Evolutionary conservation across 2,113 vertebrate species (phyloP).

Genomic region (Mustela lutreola): DNA sequence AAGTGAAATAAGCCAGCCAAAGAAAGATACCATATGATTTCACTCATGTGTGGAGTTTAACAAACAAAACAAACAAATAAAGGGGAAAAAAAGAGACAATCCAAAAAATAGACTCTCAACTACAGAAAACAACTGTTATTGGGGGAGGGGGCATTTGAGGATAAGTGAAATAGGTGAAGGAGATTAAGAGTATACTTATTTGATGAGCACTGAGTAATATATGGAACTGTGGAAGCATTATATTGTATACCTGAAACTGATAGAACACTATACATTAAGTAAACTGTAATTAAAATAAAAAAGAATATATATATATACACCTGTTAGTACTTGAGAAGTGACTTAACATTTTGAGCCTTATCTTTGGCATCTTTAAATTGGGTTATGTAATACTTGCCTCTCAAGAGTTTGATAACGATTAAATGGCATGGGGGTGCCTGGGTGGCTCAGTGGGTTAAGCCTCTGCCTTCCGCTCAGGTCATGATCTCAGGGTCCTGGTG

Average conservation of each 20-base stretch:
- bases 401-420: neutral
- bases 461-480: too few relatives aligned
- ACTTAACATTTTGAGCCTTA: slow-evolving; percentile 47
- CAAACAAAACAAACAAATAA: neutral
- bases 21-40: neutral
- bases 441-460: too few relatives aligned
- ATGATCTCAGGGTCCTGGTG: too few relatives aligned
- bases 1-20: neutral
- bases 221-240: neutral
- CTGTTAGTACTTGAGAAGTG: neutral
- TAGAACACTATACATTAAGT: neutral
- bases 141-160: neutral
- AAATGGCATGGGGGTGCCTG: neutral
- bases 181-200: neutral
- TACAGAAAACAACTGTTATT: neutral
- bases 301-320: neutral
- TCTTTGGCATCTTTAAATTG: slow-evolving; percentile 57
- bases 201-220: neutral
- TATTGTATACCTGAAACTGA: neutral
- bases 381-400: slow-evolving; percentile 9
- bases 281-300: neutral
- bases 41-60: neutral
- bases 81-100: neutral
- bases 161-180: neutral
- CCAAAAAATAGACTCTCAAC: neutral